A percentile compares a stretch with the other conserved stretches of the same genome.
phyloP scores from a whole-genome alignment of 1,140 invertebrate species.

The Heliothis virescens region DNA sequence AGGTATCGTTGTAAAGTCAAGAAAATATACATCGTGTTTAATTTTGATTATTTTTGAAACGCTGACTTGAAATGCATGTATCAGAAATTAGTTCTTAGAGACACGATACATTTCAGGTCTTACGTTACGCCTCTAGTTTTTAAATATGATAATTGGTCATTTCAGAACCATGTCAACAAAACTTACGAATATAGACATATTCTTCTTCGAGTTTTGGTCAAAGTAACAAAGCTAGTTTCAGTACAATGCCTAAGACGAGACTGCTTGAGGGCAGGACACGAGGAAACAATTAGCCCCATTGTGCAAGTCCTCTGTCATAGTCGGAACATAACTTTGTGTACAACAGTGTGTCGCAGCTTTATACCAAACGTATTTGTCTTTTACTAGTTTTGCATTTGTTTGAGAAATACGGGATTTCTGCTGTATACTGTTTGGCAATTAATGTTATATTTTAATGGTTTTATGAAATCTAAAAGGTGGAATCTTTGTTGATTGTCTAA shows the following conservation, averaged over 20 bases:
- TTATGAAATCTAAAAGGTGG: not conserved
- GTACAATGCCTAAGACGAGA: not conserved
- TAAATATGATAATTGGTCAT: not conserved
- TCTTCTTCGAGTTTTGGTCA: not conserved
- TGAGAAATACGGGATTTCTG: not conserved
- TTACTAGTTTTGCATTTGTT: conserved; percentile 8
- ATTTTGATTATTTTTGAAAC: too few relatives aligned
- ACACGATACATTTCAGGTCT: too few relatives aligned
- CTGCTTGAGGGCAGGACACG: conserved; percentile 17
- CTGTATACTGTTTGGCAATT: not conserved
- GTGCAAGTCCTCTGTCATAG: conserved; percentile 4
- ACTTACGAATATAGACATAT: too few relatives aligned
- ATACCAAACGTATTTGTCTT: conserved; percentile 4
- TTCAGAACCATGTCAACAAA: not conserved
- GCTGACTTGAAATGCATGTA: too few relatives aligned
- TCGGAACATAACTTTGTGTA: conserved; percentile 5
- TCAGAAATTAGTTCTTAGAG: too few relatives aligned
- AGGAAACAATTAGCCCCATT: conserved; percentile 44
- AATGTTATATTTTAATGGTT: not conserved
- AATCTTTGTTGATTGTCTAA: too few relatives aligned
- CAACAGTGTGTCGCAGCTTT: conserved; percentile 4
- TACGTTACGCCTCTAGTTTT: not conserved
- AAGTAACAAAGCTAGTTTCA: not conserved
- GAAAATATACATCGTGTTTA: too few relatives aligned
- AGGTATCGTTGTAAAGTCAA: too few relatives aligned